Evolutionary conservation across 2,888 invertebrate genomes (phyloP), one percentile per base, ranked within the genome.

Genomic region (Andrena flavipes): DNA sequence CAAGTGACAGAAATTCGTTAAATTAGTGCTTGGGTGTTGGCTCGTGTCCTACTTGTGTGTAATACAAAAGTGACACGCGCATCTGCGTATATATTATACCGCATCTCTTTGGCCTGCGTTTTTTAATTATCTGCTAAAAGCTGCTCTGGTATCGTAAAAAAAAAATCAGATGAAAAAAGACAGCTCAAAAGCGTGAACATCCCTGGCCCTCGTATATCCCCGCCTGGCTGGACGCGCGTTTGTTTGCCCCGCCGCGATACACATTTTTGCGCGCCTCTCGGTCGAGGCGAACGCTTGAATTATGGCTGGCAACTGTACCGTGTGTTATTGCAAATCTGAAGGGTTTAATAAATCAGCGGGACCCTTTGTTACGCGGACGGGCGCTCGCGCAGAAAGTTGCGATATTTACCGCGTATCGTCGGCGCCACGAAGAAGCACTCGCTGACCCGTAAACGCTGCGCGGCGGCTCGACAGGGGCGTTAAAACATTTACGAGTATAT

Each of bases 1-100:
- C 87, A 91, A 91, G 88, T 88, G 88, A 88, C 84, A 88, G 86
- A 92, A 92, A 90, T 91, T 89, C 68, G 86, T 91, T 90, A 73
- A 75, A 91, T 92, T 92, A 92, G 90, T 92, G 89, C 88, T 76
- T 54, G 33, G 10, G 76, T 81, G 76, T 80, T 65, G 78, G 67
- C 23, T 86, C 69, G 86, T 90, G 84, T 76, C 23, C 69, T 82
- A 78, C 26, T 20, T 69, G 54, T 75, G 83, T 83, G 79, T 82
- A 26, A 51, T 30, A 54, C 2, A 35, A 65, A 59, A 64, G 23
- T n/a, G 30, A 16, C 26, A 8, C 48, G 13, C 49, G 16, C 8
- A 23, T 48, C 29, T 60, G n/a, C 30, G 60, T 30, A 30, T 8
- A 42, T 13, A 8, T 20, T 26, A 56, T 30, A 16, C 49, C 26